phyloP scores from a whole-genome alignment of 2,113 vertebrate species.

The Motacilla tschutschensis region DNA sequence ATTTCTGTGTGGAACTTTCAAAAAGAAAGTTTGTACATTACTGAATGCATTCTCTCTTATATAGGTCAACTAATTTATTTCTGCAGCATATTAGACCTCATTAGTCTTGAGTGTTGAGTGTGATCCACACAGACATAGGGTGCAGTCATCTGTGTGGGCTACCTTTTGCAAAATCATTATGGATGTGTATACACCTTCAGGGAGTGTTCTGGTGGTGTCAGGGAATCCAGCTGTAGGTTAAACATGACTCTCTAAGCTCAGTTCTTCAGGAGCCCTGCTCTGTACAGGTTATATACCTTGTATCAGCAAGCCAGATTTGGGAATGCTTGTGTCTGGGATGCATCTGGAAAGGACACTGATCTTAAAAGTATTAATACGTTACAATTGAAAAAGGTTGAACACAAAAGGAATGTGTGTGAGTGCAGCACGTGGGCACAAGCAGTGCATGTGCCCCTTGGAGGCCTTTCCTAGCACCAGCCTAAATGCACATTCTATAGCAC shows the following conservation, averaged over 20 bases:
- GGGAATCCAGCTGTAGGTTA: not conserved
- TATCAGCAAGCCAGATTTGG: constrained; percentile 6
- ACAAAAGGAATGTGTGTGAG: not conserved
- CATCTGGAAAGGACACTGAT: constrained; percentile 24
- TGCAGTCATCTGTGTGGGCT: not conserved
- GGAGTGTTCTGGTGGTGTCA: not conserved
- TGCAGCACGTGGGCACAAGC: not conserved
- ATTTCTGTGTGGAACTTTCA: not conserved
- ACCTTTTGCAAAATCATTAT: not conserved
- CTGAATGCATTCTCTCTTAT: not conserved
- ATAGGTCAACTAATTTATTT: not conserved
- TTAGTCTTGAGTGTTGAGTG: not conserved
- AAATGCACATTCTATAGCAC: not conserved
- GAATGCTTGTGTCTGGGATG: not conserved
- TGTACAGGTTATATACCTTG: not conserved
- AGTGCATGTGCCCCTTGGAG: not conserved
- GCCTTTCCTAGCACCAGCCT: not conserved
- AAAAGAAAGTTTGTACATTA: not conserved
- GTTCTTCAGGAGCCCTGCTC: not conserved
- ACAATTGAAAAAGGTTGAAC: not conserved
- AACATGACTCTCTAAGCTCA: not conserved
- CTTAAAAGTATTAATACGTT: not conserved
- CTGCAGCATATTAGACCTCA: not conserved
- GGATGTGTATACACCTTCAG: not conserved
- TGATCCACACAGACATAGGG: not conserved